These are phyloP conservation scores for Sardinella longiceps DNA, from an alignment of 2,797 vertebrate species.

Conservation along the genomic window DNA sequence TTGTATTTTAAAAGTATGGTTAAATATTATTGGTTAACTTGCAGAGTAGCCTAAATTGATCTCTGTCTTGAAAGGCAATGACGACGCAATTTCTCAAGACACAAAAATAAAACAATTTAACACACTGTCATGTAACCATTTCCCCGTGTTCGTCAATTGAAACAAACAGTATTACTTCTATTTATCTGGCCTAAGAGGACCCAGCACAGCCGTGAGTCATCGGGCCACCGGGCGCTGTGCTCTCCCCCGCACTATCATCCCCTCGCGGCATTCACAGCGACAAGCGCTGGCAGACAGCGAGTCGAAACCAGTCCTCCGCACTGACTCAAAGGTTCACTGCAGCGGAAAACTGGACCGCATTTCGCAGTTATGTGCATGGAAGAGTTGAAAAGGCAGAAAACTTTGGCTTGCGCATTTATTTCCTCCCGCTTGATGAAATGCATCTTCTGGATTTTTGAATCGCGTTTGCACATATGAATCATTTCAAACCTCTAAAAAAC, in stretches of 20 bases:
- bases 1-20: neutral
- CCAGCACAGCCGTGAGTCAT: neutral
- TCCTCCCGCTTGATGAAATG: neutral
- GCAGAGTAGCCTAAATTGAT: neutral
- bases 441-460: neutral
- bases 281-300: neutral
- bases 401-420: neutral
- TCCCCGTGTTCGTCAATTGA: neutral
- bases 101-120: neutral
- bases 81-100: neutral
- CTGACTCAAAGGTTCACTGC: neutral
- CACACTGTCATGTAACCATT: neutral
- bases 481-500: neutral
- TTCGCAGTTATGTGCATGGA: neutral
- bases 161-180: neutral
- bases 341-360: neutral
- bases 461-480: neutral
- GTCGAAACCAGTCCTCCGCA: neutral
- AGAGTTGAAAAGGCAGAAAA: neutral
- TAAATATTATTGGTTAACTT: neutral
- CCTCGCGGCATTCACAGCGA: constrained; percentile 57
- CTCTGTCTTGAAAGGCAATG: neutral
- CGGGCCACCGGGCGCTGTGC: constrained; percentile 46
- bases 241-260: constrained; percentile 59
- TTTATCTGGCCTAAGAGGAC: constrained; percentile 28